Evolutionary conservation across 2,888 invertebrate species (phyloP), one percentile per base, ranked within the genome.

Genomic region (Clitarchus hookeri): DNA sequence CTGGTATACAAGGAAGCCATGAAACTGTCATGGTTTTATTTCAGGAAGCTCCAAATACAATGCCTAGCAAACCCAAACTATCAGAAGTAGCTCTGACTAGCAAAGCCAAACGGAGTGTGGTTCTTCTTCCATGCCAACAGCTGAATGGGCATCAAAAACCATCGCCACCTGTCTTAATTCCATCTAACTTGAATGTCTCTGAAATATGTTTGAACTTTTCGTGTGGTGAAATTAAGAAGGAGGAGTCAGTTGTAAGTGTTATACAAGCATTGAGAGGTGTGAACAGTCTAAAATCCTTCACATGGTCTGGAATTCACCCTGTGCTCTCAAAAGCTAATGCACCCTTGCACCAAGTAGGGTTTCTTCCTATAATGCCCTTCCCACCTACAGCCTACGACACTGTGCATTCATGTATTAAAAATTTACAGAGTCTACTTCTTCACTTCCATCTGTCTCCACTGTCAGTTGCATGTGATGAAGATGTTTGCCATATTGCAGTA

Each of bases 351-450:
- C 79, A 79, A 26, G 23, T 19, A 12, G 79, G 25, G 23, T 79
- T 79, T n/a, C n/a, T n/a, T 27, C 79, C 79, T 48, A 79, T 79
- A 79, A 25, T 79, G 79, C 79, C 79, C 23, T 79, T n/a, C 79
- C 79, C 79, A 79, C 25, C 27, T 79, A 79, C 0, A 79, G 79
- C 79, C 25, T 79, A 79, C 27, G 0, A 79, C n/a, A 79, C 23
- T 79, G 79, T 79, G 79, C 0, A 79, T n/a, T 79, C n/a, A 79
- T 26, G 79, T 79, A 79, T n/a, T 6, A 79, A 79, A 27, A 79
- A n/a, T 79, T 19, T 78, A 8, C 79, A 79, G 27, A 79, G 25
- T 26, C 12, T 79, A 13, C 79, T 79, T 11, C 13, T 78, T 12
- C n/a, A 78, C 19, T 0, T 78, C n/a, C 16, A 78, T 78, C 79